Percentiles rank a stretch among this genome's conserved stretches.
Evolutionary conservation across 2,113 vertebrate genomes (phyloP).

Genomic region (Scalopus aquaticus): DNA sequence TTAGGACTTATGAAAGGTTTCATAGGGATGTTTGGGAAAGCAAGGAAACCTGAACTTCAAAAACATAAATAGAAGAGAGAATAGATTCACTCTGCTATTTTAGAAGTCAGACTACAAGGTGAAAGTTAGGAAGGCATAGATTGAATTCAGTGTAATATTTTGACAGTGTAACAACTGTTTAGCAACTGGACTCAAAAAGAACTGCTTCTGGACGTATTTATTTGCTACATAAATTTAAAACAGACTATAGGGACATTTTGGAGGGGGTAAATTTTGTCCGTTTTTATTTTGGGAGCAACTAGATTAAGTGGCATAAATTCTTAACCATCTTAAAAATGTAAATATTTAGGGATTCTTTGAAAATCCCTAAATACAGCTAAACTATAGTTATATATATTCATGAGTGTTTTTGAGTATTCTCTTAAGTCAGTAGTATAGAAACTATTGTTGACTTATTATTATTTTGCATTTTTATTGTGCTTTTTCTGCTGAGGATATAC

Average conservation of each 20-base stretch:
- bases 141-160: slow-evolving; percentile 17
- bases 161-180: neutral
- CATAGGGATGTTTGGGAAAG: neutral
- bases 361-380: slow-evolving; percentile 57
- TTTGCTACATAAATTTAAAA: neutral
- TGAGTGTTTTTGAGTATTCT: slow-evolving; percentile 60
- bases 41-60: neutral
- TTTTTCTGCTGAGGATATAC: slow-evolving; percentile 58
- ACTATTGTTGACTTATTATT: slow-evolving; percentile 58
- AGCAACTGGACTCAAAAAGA: slow-evolving; percentile 11
- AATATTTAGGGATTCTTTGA: slow-evolving; percentile 35
- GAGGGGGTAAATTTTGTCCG: neutral
- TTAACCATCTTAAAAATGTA: slow-evolving; percentile 56
- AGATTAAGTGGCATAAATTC: slow-evolving; percentile 32
- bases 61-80: slow-evolving; percentile 4
- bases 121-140: slow-evolving; percentile 7
- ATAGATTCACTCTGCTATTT: neutral
- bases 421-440: slow-evolving; percentile 49
- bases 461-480: slow-evolving; percentile 66
- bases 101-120: neutral
- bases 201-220: neutral
- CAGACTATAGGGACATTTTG: neutral
- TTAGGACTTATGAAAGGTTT: neutral
- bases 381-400: slow-evolving; percentile 30
- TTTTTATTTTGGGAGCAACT: slow-evolving; percentile 45